phyloP scores from a whole-genome alignment of 1,140 invertebrate genomes.

The Ctenoplectra terminalis region DNA sequence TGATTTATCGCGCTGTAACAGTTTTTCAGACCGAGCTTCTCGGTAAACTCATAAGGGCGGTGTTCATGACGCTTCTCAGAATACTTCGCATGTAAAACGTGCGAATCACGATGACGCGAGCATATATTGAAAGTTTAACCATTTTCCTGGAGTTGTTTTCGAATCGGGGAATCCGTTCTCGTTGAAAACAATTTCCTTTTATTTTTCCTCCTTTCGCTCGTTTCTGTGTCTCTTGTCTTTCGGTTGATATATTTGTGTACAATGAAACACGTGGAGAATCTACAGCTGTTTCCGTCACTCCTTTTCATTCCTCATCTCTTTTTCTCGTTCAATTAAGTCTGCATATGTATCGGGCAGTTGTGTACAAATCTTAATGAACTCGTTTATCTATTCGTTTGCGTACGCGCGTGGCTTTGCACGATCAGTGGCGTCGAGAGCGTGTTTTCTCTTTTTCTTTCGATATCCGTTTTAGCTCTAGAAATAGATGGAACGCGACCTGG shows the following conservation, averaged over 20 bases:
- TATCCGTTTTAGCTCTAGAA: not conserved
- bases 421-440: constrained; percentile 4
- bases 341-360: not conserved
- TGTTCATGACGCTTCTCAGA: not conserved
- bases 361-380: constrained; percentile 18
- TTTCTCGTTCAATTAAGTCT: not conserved
- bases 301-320: not conserved
- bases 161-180: no score
- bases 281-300: not conserved
- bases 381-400: constrained; percentile 12
- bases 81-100: not conserved
- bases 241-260: not conserved
- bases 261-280: not conserved
- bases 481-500: not conserved
- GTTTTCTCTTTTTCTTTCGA: not conserved
- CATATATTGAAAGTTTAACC: not conserved
- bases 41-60: not conserved
- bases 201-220: not conserved
- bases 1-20: not conserved
- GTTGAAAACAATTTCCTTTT: not conserved
- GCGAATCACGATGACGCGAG: not conserved
- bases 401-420: not conserved
- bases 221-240: not conserved
- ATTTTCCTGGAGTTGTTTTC: constrained; percentile 17
- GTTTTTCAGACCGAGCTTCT: not conserved